A percentile compares a stretch with the other conserved stretches of the same genome.
Evolutionary conservation across 2,888 invertebrate species (phyloP).

Genomic region (Quadriops clusia): DNA sequence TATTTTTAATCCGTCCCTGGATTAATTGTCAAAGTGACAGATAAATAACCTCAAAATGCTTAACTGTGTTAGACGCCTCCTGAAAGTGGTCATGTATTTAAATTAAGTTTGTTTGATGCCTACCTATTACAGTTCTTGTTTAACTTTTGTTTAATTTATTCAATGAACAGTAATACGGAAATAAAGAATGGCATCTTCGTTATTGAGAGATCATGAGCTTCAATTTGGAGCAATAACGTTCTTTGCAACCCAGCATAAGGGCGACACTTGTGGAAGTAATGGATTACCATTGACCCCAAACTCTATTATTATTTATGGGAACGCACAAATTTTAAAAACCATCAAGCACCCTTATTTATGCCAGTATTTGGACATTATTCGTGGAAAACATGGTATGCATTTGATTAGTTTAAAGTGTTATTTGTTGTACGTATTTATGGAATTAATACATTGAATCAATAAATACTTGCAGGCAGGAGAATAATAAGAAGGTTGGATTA

Average conservation of each 20-base stretch:
- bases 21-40: too few species aligned
- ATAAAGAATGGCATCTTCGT: background rate
- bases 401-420: background rate
- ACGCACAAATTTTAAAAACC: slow-evolving; percentile 71
- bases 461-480: too few species aligned
- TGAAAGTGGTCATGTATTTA: too few species aligned
- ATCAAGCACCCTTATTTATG: slow-evolving; percentile 73
- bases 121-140: too few species aligned
- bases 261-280: slow-evolving; percentile 88
- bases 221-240: slow-evolving; percentile 81
- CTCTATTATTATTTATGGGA: slow-evolving; percentile 86
- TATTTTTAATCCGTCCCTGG: too few species aligned
- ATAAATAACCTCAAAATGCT: too few species aligned
- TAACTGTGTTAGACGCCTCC: too few species aligned
- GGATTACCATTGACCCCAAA: slow-evolving; percentile 93
- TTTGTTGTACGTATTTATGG: slow-evolving; percentile 1
- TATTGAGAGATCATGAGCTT: slow-evolving; percentile 38
- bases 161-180: too few species aligned
- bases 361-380: slow-evolving; percentile 79
- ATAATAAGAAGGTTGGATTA: too few species aligned
- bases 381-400: slow-evolving; percentile 84
- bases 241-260: slow-evolving; percentile 81
- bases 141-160: too few species aligned
- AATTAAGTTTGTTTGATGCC: too few species aligned
- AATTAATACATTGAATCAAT: slow-evolving; percentile 2